Conservation (phyloP, 1,140 invertebrate genomes). For the Oncopodura yosiiana region DNA sequence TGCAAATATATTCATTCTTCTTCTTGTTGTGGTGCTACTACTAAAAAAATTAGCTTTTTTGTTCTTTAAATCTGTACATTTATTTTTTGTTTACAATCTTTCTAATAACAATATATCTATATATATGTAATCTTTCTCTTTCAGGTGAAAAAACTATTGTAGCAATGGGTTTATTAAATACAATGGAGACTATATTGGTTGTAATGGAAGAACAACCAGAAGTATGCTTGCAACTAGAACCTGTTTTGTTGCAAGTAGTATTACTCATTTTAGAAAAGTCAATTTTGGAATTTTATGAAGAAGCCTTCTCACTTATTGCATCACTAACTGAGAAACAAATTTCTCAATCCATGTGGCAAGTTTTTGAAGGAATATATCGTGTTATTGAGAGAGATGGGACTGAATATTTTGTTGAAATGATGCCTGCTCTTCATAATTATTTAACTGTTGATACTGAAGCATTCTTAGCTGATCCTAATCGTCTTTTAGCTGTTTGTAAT, state of each 20-base stretch:
- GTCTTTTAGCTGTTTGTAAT: conserved; percentile 83
- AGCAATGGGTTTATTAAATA: conserved; percentile 91
- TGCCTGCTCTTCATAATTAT: conserved; percentile 96
- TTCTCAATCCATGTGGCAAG: conserved; percentile 91
- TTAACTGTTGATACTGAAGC: conserved; percentile 87
- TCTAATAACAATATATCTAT: background rate
- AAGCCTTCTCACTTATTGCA: conserved; percentile 84
- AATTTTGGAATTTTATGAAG: conserved; percentile 92
- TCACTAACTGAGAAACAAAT: conserved; percentile 80
- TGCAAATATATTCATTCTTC: conserved; percentile 13
- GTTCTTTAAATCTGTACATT: background rate
- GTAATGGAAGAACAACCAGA: conserved; percentile 88
- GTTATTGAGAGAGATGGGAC: conserved; percentile 60
- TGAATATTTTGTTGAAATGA: conserved; percentile 98
- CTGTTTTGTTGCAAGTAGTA: conserved; percentile 84
- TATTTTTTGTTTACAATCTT: background rate
- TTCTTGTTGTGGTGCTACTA: conserved; percentile 9
- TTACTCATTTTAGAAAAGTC: conserved; percentile 75
- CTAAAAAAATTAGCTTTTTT: conserved; percentile 22
- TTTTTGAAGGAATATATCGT: conserved; percentile 81
- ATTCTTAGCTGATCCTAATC: conserved; percentile 81
- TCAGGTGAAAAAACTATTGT: conserved; percentile 90
- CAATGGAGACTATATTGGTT: conserved; percentile 86
- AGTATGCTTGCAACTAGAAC: conserved; percentile 81
- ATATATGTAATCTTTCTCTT: conserved; percentile 15